These are phyloP conservation scores for Hexactinellida sp. DNA, from an alignment of 37 sponge, comb jelly and placozoan genomes.

Conservation along the genomic window DNA sequence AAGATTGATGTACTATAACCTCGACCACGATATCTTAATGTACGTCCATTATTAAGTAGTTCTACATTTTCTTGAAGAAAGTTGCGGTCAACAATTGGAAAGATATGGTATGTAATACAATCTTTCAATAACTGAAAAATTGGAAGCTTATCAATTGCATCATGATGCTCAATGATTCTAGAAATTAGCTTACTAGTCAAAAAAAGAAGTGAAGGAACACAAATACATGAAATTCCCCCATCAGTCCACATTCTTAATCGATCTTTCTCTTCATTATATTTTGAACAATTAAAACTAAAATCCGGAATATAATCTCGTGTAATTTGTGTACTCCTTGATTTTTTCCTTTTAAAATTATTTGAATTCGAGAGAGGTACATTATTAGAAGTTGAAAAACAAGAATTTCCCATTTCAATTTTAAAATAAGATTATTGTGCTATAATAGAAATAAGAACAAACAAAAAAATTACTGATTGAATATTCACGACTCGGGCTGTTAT, in stretches of 20 bases:
- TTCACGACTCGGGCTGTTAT: no score
- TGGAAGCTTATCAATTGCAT: constrained; percentile 32
- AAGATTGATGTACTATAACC: constrained; percentile 71
- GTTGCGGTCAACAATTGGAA: constrained; percentile 40
- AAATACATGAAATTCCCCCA: background rate
- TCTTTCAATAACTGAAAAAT: constrained; percentile 41
- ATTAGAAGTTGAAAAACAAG: background rate
- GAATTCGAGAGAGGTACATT: background rate
- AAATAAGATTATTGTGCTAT: no score
- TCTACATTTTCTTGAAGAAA: constrained; percentile 29
- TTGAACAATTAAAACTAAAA: background rate
- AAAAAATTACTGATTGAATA: no score
- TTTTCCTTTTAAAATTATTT: background rate
- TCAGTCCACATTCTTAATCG: background rate
- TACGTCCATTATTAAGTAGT: constrained; percentile 48
- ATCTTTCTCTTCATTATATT: background rate
- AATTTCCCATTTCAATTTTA: background rate
- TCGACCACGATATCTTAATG: constrained; percentile 43
- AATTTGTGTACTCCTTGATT: background rate
- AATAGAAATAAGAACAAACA: no score
- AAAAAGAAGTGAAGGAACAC: background rate
- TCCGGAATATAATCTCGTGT: background rate
- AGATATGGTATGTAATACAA: constrained; percentile 46
- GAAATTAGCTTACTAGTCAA: background rate
- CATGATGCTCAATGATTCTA: background rate